Conservation (phyloP, 2,113 vertebrate genomes). For the human region GRCh38 chr14:77581001-77581500, state of each 20-base stretch:
- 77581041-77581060: neutral
- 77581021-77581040: neutral
- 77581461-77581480: no score
- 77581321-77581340: neutral
- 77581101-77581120: neutral
- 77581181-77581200: constrained; percentile 19
- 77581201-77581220: neutral
- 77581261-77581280: neutral
- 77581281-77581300: neutral
- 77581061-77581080: neutral
- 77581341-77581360: neutral
- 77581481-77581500: no score
- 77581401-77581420: neutral
- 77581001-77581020: neutral
- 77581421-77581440: no score
- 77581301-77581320: neutral
- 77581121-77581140: neutral
- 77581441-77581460: no score
- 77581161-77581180: neutral
- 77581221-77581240: constrained; percentile 12
- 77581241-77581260: neutral
- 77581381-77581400: neutral
- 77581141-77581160: neutral
- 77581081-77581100: neutral
- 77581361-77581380: neutral